Evolutionary conservation across 2,797 vertebrate genomes (phyloP).

Genomic region (Characodon lateralis): DNA sequence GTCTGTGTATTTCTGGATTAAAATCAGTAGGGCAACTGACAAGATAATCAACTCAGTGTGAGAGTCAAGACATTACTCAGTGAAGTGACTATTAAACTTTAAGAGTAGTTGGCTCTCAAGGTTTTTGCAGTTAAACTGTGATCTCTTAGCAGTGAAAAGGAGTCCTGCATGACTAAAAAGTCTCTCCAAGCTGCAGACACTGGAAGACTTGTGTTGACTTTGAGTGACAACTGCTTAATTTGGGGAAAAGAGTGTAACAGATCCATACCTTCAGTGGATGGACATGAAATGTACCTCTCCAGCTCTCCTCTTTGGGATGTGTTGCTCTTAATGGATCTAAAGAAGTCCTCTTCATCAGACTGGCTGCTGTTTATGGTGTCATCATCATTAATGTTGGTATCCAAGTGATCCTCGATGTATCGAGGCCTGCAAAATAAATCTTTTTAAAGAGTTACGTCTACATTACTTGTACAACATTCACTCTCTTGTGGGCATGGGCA

Average conservation of each 20-base stretch:
- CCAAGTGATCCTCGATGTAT: not conserved
- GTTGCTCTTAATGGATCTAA: not conserved
- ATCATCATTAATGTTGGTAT: not conserved
- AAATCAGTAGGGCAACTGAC: too few relatives aligned
- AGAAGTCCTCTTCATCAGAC: not conserved
- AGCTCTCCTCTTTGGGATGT: not conserved
- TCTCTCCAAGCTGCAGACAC: constrained; percentile 23
- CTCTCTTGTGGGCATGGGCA: too few relatives aligned
- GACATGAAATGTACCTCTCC: constrained; percentile 27
- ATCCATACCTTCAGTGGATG: constrained; percentile 11
- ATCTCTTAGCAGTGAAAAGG: too few relatives aligned
- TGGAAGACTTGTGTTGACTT: constrained; percentile 8
- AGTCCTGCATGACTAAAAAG: not conserved
- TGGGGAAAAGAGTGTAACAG: constrained; percentile 20
- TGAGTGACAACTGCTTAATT: constrained; percentile 17
- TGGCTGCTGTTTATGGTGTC: not conserved
- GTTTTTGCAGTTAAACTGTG: too few relatives aligned
- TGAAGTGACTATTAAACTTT: too few relatives aligned
- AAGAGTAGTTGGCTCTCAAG: too few relatives aligned
- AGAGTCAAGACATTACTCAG: too few relatives aligned
- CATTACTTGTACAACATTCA: not conserved
- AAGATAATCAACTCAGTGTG: too few relatives aligned
- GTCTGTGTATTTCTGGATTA: too few relatives aligned
- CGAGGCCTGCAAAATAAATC: not conserved
- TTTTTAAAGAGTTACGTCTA: not conserved